Conservation (phyloP, 2,888 invertebrate species). For the Aethes cnicana region DNA sequence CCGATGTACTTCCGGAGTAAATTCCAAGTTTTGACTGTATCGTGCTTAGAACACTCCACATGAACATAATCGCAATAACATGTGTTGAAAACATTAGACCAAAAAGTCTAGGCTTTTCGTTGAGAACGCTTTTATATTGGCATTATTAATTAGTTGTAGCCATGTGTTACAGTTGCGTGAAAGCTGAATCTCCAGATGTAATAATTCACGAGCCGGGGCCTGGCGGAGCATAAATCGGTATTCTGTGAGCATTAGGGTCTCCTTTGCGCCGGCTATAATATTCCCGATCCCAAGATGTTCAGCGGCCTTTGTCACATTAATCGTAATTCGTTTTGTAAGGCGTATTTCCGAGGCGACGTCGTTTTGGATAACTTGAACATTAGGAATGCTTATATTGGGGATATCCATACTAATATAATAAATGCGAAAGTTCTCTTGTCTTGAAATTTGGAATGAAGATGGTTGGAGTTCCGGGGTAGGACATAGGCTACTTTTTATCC, state of each 20-base stretch:
- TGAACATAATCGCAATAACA: no score
- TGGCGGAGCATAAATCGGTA: constrained; percentile 14
- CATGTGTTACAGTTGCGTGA: neutral
- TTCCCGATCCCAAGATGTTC: constrained; percentile 10
- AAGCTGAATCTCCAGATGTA: neutral
- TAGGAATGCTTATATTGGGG: constrained; percentile 31
- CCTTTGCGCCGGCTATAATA: constrained; percentile 7
- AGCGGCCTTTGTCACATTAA: constrained; percentile 21
- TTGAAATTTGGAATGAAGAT: no score
- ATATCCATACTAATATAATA: constrained; percentile 30
- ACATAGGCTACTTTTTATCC: no score
- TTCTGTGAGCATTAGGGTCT: constrained; percentile 4
- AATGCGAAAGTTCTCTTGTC: no score
- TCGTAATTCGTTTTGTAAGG: constrained; percentile 21
- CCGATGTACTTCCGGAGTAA: constrained; percentile 15
- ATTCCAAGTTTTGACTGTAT: constrained; percentile 8
- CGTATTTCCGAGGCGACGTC: constrained; percentile 5
- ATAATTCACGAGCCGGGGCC: constrained; percentile 7
- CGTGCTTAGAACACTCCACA: neutral
- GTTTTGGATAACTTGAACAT: constrained; percentile 6
- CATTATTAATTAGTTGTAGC: neutral
- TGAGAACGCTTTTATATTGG: neutral
- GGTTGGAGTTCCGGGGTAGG: no score
- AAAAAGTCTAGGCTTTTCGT: no score
- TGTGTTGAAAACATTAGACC: no score